Conservation (phyloP, 2,797 vertebrate genomes). For the Poeciliopsis paucimaculata region DNA sequence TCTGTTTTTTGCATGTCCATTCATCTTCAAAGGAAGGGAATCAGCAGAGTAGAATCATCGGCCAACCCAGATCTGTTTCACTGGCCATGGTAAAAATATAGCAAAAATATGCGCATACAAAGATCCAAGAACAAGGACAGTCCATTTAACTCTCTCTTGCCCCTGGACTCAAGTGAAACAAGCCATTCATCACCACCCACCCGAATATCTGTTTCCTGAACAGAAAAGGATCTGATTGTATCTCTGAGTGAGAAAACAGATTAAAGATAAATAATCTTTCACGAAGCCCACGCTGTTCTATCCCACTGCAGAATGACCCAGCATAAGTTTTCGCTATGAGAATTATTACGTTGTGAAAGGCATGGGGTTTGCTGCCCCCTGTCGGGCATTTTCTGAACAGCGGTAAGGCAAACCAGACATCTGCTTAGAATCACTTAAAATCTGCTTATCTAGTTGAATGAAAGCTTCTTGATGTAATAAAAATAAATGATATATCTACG, state of each 20-base stretch:
- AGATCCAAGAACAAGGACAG: slow-evolving; percentile 81
- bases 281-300: slow-evolving; percentile 41
- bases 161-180: slow-evolving; percentile 68
- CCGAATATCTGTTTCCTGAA: slow-evolving; percentile 58
- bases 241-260: slow-evolving; percentile 46
- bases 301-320: slow-evolving; percentile 30
- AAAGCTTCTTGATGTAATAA: background rate
- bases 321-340: slow-evolving; percentile 29
- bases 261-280: slow-evolving; percentile 60
- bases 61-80: slow-evolving; percentile 75
- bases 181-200: slow-evolving; percentile 75
- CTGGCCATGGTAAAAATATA: slow-evolving; percentile 79
- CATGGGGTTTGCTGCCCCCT: slow-evolving; percentile 79
- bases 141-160: slow-evolving; percentile 79
- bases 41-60: slow-evolving; percentile 54
- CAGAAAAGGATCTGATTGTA: slow-evolving; percentile 45
- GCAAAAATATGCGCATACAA: slow-evolving; percentile 81
- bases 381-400: slow-evolving; percentile 55
- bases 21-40: slow-evolving; percentile 56
- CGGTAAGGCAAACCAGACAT: slow-evolving; percentile 13
- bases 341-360: slow-evolving; percentile 21
- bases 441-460: background rate
- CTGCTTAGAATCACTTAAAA: background rate
- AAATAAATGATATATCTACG: background rate
- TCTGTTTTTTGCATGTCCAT: slow-evolving; percentile 17